phyloP scores from a whole-genome alignment of 2,888 invertebrate species.

The Leptodirus hochenwartii region DNA sequence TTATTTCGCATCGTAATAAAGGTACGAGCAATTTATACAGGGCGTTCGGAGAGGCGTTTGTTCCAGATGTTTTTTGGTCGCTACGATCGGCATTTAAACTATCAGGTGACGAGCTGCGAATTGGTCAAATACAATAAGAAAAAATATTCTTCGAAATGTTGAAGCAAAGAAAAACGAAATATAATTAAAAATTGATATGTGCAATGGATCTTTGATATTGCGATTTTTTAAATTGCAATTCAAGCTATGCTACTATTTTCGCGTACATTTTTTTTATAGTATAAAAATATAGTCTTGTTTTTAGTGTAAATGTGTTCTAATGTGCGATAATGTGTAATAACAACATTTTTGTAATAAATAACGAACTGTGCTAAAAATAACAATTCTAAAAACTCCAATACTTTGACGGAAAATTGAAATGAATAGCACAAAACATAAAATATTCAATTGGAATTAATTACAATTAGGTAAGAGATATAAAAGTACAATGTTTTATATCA shows the following conservation, averaged over 20 bases:
- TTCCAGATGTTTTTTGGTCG: slow-evolving; percentile 55
- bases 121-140: slow-evolving; percentile 15
- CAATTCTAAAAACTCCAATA: too few species aligned
- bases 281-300: too few species aligned
- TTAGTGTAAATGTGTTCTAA: too few species aligned
- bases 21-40: slow-evolving; percentile 89
- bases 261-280: neutral
- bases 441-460: too few species aligned
- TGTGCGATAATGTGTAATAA: too few species aligned
- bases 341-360: too few species aligned
- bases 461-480: too few species aligned
- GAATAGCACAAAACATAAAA: too few species aligned
- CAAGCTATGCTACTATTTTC: neutral
- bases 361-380: too few species aligned
- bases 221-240: neutral
- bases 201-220: neutral
- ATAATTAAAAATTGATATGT: slow-evolving; percentile 3
- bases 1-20: slow-evolving; percentile 78
- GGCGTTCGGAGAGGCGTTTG: slow-evolving; percentile 61
- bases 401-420: too few species aligned
- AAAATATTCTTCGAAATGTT: neutral
- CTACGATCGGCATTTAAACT: slow-evolving; percentile 68
- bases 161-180: too few species aligned
- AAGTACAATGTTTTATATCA: too few species aligned
- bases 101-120: slow-evolving; percentile 73